Base-by-base conservation (phyloP, 2,888 invertebrate genomes). In the Anthrax anthrax region DNA sequence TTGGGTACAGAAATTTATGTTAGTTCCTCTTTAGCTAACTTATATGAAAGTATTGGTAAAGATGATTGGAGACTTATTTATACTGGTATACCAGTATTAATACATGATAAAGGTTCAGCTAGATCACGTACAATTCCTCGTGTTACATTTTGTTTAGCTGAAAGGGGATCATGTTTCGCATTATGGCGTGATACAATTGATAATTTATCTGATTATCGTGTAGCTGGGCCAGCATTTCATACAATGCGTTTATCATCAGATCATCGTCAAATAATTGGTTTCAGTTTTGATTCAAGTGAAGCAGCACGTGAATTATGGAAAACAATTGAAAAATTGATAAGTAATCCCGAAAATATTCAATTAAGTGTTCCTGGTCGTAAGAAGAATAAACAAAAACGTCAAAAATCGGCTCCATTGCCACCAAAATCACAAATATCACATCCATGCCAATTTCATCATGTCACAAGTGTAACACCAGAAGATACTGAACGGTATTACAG, bases 391-490 rank as follows among this genome's bases (percentile, higher is more conserved):
- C 63, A 63, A 51, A 73, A 73, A 53, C 61, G 69, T 12, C 67
- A 65, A 6, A 77, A 78, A 62, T 72, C 74, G 40, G 69, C 72
- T 5, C 74, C 76, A 39, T 66, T 81, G 50, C 85, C 86, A 18
- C 78, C 80, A 42, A 88, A 88, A 64, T 77, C 77, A 49, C 84
- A 86, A 64, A 88, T 88, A 55, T 86, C 86, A 41, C 79, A 81
- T 61, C 88, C 88, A 2, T 87, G 86, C 61, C 84, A 84, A 60
- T 88, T 88, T 65, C 81, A 84, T 56, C 87, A 88, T 63, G 79
- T 88, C 52, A 86, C 84, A 43, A 82, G 80, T 56, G 78, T 87
- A 39, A 82, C 83, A 50, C 72, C 75, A 37, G 75, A 75, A 47
- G 83, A 83, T 58, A 72, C 75, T 50, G 71, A 73, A 45, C 71